Conservation (phyloP, 2,797 vertebrate genomes). For the Oreortyx pictus region DNA sequence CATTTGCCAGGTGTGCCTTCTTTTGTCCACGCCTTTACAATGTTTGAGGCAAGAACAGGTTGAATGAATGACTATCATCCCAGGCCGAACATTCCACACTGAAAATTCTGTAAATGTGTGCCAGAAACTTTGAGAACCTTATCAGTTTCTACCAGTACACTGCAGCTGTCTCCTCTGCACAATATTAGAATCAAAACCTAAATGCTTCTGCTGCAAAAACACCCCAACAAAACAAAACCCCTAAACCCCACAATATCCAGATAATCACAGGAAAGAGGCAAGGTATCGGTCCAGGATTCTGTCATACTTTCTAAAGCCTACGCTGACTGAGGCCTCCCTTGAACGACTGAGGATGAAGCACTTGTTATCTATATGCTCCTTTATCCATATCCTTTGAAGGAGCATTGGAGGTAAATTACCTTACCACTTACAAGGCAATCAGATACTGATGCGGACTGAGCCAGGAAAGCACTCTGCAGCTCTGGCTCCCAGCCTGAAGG, state of each 20-base stretch:
- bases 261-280: neutral
- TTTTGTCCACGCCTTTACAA: conserved; percentile 33
- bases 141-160: conserved; percentile 43
- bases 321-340: neutral
- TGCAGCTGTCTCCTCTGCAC: conserved; percentile 10
- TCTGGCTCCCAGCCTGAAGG: neutral
- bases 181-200: neutral
- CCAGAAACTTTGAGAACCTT: conserved; percentile 49
- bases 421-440: neutral
- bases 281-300: neutral
- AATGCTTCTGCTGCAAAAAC: neutral
- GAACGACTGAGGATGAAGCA: fast-evolving
- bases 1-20: conserved; percentile 39
- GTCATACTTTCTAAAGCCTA: neutral
- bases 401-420: neutral
- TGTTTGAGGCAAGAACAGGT: conserved; percentile 35
- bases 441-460: neutral
- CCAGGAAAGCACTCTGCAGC: neutral
- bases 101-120: conserved; percentile 29
- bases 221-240: neutral
- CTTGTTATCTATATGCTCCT: neutral
- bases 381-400: neutral
- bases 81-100: conserved; percentile 34
- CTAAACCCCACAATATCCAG: neutral
- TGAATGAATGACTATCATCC: conserved; percentile 52